phyloP scores from a whole-genome alignment of 2,797 vertebrate genomes.

The Poeciliopsis gracilis region DNA sequence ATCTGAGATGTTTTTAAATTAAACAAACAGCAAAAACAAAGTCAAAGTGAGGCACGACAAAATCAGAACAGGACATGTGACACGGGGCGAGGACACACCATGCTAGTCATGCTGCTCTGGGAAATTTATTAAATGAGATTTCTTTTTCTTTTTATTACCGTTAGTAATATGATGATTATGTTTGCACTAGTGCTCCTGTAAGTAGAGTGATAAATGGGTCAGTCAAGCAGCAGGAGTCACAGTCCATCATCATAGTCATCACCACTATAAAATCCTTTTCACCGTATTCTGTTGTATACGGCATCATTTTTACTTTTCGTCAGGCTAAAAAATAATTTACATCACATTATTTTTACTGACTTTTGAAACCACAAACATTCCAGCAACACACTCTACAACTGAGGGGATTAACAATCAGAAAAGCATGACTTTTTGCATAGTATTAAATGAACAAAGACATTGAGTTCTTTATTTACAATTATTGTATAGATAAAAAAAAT shows the following conservation, averaged over 20 bases:
- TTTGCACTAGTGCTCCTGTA: slow-evolving; percentile 88
- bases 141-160: slow-evolving; percentile 67
- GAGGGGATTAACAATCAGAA: slow-evolving; percentile 89
- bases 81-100: slow-evolving; percentile 79
- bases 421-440: slow-evolving; percentile 99
- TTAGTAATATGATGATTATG: slow-evolving; percentile 52
- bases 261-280: slow-evolving; percentile 44
- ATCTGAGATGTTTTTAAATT: not conserved
- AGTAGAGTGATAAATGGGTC: slow-evolving; percentile 85
- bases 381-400: slow-evolving; percentile 89
- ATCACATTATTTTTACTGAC: slow-evolving; percentile 88
- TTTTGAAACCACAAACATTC: slow-evolving; percentile 93
- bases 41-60: slow-evolving; percentile 44
- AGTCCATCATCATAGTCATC: slow-evolving; percentile 75
- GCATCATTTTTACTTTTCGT: slow-evolving; percentile 73
- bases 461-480: slow-evolving; percentile 99
- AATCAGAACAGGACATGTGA: slow-evolving; percentile 69
- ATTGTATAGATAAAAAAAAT: slow-evolving; percentile 99
- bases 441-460: slow-evolving; percentile 99
- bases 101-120: slow-evolving; percentile 94
- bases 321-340: slow-evolving; percentile 91
- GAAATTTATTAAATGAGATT: slow-evolving; percentile 88
- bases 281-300: slow-evolving; percentile 34
- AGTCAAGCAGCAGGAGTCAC: slow-evolving; percentile 90
- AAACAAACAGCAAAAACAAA: slow-evolving; percentile 32